Evolutionary conservation across 2,797 vertebrate species (phyloP), one percentile per base, ranked within the genome.

Genomic region (Ispidina picta): DNA sequence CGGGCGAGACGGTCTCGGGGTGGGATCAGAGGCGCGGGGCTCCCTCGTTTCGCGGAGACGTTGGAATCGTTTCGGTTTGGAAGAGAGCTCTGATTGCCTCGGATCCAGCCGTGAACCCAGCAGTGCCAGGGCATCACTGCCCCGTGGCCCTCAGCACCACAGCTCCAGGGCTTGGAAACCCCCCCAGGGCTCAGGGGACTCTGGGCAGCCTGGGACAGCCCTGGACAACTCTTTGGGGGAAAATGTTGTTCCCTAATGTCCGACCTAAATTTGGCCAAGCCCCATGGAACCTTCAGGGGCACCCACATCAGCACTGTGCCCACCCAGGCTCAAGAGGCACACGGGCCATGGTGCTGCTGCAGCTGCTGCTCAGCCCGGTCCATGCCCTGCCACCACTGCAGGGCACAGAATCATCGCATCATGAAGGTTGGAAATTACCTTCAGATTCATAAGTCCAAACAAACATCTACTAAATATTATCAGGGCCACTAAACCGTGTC

Each of bases 351-450:
- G 76, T 28, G 35, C 29, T 10, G 13, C 23, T 49, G 64, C 49
- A 49, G 21, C 58, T n/a, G 9, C 25, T 12, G 1, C 29, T 28
- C 46, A 3, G 44, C 17, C 15, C 5, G 13, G 7, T 3, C 8
- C 16, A 15, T 5, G 23, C 35, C n/a, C 1, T 4, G n/a, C 22
- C 59, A 15, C 16, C 21, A 1, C 0, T 8, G 9, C 6, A 23
- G 41, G 20, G 28, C 5, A 56, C 31, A 49, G 48, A 49, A 49
- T 48, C 46, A 48, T 48, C 8, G 23, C 23, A 25, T 49, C 48
- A 49, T 15, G 26, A 23, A 49, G 48, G 48, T 49, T 49, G 23
- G 48, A 49, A 49, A 26, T 5, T 15, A 49, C 48, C 14, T 49
- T 49, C 48, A 25, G 25, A 13, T 9, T 26, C 23, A 49, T 49